A percentile compares a stretch with the other conserved stretches of the same genome.
phyloP scores from a whole-genome alignment of 1,140 invertebrate species.

The Habropoda laboriosa region DNA sequence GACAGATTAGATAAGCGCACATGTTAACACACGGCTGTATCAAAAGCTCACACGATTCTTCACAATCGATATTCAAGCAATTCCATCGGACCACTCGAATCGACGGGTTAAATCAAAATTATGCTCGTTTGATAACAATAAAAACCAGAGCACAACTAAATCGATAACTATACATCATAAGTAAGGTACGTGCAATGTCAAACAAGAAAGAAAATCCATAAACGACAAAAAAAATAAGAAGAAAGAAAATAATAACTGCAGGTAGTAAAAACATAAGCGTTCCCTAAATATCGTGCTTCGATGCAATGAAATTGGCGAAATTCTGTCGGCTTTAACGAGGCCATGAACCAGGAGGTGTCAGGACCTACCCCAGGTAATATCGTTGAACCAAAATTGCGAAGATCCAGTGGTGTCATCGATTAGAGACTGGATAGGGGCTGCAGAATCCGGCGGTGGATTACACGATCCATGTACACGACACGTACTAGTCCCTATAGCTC shows the following conservation, averaged over 20 bases:
- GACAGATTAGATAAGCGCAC: conserved; percentile 28
- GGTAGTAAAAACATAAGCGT: neutral
- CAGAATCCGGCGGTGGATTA: conserved; percentile 64
- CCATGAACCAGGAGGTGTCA: too few species aligned
- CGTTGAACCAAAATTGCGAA: conserved; percentile 77
- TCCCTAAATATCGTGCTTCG: neutral
- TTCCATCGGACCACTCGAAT: conserved; percentile 1
- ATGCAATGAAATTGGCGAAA: conserved; percentile 6
- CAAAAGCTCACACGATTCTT: conserved; percentile 4
- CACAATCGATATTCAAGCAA: conserved; percentile 31
- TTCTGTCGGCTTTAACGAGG: conserved; percentile 6
- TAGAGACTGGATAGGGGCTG: conserved; percentile 68
- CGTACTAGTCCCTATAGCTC: conserved; percentile 51
- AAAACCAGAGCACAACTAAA: neutral
- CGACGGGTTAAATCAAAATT: neutral
- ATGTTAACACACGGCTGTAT: conserved; percentile 5
- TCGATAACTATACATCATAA: neutral
- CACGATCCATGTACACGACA: conserved; percentile 76
- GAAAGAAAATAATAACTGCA: neutral
- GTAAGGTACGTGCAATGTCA: conserved; percentile 10
- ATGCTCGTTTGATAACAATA: neutral
- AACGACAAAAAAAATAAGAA: neutral
- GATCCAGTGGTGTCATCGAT: conserved; percentile 61
- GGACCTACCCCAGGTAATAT: conserved; percentile 81
- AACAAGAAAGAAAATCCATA: neutral